Conservation (phyloP, 2,113 vertebrate genomes). For the Melanocharis versteri region DNA sequence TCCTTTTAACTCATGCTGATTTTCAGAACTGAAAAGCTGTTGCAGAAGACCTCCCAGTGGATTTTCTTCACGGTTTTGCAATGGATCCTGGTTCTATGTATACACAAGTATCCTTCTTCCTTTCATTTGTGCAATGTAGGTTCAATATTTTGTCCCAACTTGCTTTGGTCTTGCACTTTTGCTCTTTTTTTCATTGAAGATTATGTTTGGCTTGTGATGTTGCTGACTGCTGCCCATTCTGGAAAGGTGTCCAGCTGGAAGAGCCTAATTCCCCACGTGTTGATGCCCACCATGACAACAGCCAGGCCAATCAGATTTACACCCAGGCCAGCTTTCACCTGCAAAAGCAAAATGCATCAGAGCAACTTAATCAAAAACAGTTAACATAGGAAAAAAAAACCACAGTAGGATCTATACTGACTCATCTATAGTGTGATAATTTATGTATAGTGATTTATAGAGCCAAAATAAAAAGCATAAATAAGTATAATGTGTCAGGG, state of each 20-base stretch:
- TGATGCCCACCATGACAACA: constrained; percentile 94
- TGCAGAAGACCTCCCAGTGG: not conserved
- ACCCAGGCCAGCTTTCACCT: constrained; percentile 97
- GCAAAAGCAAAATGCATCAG: constrained; percentile 14
- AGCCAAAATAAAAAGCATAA: not conserved
- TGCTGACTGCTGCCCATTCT: constrained; percentile 82
- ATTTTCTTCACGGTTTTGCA: not conserved
- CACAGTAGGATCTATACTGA: not conserved
- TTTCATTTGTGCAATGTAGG: not conserved
- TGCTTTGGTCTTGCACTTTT: not conserved
- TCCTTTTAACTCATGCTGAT: not conserved
- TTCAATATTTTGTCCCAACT: not conserved
- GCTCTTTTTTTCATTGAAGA: not conserved
- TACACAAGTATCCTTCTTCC: not conserved
- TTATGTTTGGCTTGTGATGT: constrained; percentile 75
- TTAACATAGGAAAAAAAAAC: not conserved
- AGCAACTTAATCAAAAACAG: not conserved
- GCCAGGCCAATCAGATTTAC: constrained; percentile 93
- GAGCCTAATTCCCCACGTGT: constrained; percentile 91
- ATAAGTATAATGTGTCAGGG: not conserved
- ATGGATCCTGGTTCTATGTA: not conserved
- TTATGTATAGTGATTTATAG: not conserved
- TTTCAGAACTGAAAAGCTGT: not conserved
- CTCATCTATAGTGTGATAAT: not conserved
- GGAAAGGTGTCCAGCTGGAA: constrained; percentile 90